Evolutionary conservation across 2,888 invertebrate species (phyloP), one percentile per base, ranked within the genome.

Genomic region (Dryadula phaetusa): DNA sequence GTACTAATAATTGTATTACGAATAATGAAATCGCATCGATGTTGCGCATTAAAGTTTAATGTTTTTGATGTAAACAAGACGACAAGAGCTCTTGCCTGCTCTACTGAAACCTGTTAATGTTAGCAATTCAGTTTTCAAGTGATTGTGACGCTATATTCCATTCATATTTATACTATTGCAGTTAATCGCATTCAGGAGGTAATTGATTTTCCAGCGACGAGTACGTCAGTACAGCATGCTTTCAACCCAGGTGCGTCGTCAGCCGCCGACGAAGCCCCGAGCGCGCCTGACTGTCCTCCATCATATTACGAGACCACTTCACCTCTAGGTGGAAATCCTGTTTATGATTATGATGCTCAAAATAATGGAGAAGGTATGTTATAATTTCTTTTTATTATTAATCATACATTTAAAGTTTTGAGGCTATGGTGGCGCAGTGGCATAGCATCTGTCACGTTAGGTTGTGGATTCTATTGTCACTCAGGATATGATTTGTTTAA

Each of bases 211-310:
- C 8, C 68, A 74, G 75, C 77, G 18, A 77, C 79, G 5, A 75
- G 78, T 8, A 78, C 82, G 20, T 79, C 79, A 44, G 75, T 80
- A 64, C 78, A 78, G 72, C 75, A 22, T 10, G 18, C 49, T 2
- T 20, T 56, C 54, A 67, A 68, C 22, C 56, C 63, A 22, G 64
- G 71, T 4, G 74, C 73, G 32, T 76, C 76, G 14, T 83, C 83
- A 53, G 82, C 83, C 6, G 83, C 18, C 53, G 67, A 60, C 18
- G 53, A 66, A 28, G 64, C 69, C 6, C 75, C 76, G 20, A 79
- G 77, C 25, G 85, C 85, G 47, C 85, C 86, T 7, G 84, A 82
- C 60, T 71, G 73, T n/a, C 87, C 87, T 25, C 89, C 89, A 71
- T 85, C 88, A 0, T 88, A 88, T 79, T 75, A 82, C 64, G 70